phyloP scores from a whole-genome alignment of 1,140 invertebrate species.

The Hyphantria cunea region DNA sequence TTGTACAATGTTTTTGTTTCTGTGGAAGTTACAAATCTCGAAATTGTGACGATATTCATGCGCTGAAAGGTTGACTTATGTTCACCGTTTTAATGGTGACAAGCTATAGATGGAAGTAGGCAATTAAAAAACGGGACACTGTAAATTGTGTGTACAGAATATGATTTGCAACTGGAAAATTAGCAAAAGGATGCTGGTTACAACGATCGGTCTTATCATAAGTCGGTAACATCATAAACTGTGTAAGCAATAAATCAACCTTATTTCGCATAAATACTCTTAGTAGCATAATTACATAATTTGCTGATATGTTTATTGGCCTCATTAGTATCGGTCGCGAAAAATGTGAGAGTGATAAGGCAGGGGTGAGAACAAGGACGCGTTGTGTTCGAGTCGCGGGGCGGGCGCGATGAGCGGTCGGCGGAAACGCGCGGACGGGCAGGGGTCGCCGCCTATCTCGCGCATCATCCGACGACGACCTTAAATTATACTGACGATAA shows the following conservation, averaged over 20 bases:
- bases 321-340: slow-evolving; percentile 65
- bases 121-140: no score
- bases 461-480: slow-evolving; percentile 34
- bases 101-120: neutral
- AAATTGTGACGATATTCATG: slow-evolving; percentile 22
- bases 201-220: no score
- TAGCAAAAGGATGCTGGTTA: no score
- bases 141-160: no score
- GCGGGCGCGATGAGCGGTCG: slow-evolving; percentile 27
- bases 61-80: slow-evolving; percentile 23
- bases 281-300: slow-evolving; percentile 57
- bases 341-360: slow-evolving; percentile 73
- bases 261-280: slow-evolving; percentile 42
- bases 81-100: neutral
- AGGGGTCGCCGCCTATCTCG: slow-evolving; percentile 47
- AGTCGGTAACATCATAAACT: slow-evolving; percentile 27
- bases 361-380: slow-evolving; percentile 61
- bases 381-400: slow-evolving; percentile 54
- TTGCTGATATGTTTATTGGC: slow-evolving; percentile 54
- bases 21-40: slow-evolving; percentile 34
- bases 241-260: slow-evolving; percentile 35
- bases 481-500: slow-evolving; percentile 1
- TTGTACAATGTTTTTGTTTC: slow-evolving; percentile 50
- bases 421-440: slow-evolving; percentile 46
- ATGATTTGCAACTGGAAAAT: no score